phyloP scores from a whole-genome alignment of 1,140 invertebrate genomes.

The Lasioglossum albipes region DNA sequence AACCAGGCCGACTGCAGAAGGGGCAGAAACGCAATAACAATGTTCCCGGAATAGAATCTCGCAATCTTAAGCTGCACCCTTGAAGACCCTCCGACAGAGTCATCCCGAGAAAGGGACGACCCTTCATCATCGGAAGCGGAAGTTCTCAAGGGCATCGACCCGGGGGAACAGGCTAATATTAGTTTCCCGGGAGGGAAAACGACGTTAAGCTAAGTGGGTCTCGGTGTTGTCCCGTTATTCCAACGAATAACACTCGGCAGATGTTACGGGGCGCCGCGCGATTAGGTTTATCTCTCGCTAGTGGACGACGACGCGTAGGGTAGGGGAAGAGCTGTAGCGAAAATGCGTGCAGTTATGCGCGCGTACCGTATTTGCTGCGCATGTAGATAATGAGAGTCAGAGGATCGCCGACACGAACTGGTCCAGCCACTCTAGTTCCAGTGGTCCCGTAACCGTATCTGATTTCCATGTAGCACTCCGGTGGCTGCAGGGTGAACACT shows the following conservation, averaged over 20 bases:
- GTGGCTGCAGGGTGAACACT: constrained; percentile 95
- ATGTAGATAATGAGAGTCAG: constrained; percentile 96
- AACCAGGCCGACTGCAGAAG: no score
- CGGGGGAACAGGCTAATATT: neutral
- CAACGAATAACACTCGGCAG: constrained; percentile 39
- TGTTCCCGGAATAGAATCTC: no score
- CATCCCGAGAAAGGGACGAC: neutral
- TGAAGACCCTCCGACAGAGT: no score
- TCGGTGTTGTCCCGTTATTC: constrained; percentile 48
- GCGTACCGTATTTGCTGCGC: constrained; percentile 93
- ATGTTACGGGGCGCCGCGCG: constrained; percentile 43
- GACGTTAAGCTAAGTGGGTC: neutral
- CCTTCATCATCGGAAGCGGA: no score
- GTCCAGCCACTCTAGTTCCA: constrained; percentile 91
- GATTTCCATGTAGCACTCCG: constrained; percentile 97
- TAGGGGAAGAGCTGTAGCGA: neutral
- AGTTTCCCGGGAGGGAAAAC: constrained; percentile 4
- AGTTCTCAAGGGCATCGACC: neutral
- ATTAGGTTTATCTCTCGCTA: constrained; percentile 38
- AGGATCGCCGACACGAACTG: constrained; percentile 94
- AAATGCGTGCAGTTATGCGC: constrained; percentile 39
- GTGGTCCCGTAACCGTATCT: constrained; percentile 92
- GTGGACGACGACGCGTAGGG: no score
- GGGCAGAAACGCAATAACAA: neutral
- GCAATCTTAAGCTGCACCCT: no score